These are phyloP conservation scores for Caenorhabditis virilis DNA, from an alignment of 2,888 invertebrate genomes.

Conservation along the genomic window DNA sequence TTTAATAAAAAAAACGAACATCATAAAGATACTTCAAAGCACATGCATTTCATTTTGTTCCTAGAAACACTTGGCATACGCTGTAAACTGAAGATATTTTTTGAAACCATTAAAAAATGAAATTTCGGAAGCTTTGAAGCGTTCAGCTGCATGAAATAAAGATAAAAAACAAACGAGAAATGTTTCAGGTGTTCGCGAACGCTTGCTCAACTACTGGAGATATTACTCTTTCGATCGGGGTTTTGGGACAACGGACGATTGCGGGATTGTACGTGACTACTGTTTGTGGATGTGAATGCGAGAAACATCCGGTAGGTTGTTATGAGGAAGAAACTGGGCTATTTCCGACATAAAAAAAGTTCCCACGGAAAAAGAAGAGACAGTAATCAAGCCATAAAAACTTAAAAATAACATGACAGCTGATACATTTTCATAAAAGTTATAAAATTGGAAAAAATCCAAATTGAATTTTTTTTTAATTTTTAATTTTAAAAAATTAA, in stretches of 20 bases:
- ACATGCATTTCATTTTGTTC: background rate
- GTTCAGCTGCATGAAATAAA: too few species aligned
- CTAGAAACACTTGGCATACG: background rate
- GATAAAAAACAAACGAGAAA: too few species aligned
- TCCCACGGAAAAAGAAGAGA: too few species aligned
- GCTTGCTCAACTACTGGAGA: constrained; percentile 56
- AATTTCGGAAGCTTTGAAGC: background rate
- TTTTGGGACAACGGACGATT: constrained; percentile 57
- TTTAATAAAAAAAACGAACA: too few species aligned
- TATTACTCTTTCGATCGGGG: constrained; percentile 62
- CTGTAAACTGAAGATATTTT: too few species aligned
- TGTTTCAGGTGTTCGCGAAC: constrained; percentile 44
- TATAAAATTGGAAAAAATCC: too few species aligned
- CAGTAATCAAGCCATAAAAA: background rate
- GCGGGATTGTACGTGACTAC: constrained; percentile 57
- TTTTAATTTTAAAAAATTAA: too few species aligned
- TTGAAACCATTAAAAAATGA: too few species aligned
- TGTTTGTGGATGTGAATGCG: constrained; percentile 67
- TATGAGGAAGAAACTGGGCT: background rate
- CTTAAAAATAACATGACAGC: background rate
- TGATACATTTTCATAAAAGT: too few species aligned
- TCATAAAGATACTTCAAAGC: background rate
- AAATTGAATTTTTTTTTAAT: too few species aligned
- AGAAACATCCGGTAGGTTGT: constrained; percentile 47
- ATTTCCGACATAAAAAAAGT: too few species aligned